A percentile compares a stretch with the other conserved stretches of the same genome.
Evolutionary conservation across 2,888 invertebrate genomes (phyloP).

Genomic region (Tridacna crocea): DNA sequence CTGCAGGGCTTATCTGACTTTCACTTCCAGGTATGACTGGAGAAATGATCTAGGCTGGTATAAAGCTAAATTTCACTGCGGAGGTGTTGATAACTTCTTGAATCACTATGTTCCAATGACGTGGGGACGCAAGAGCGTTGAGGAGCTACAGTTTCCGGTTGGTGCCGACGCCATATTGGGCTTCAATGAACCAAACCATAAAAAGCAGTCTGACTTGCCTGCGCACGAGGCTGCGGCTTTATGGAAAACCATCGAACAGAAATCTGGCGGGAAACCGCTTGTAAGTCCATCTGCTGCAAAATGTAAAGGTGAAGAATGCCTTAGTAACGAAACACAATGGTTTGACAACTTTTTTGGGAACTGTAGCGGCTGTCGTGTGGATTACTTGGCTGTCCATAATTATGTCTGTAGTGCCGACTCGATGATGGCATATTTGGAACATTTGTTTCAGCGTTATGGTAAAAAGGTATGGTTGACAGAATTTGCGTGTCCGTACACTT

Average conservation of each 20-base stretch:
- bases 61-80: neutral
- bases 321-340: constrained; percentile 49
- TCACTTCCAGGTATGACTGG: neutral
- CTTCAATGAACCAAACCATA: constrained; percentile 70
- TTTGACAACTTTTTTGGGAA: constrained; percentile 62
- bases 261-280: constrained; percentile 44
- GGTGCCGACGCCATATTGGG: constrained; percentile 56
- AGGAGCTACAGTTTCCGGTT: constrained; percentile 24
- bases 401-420: constrained; percentile 51
- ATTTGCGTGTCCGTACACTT: constrained; percentile 15
- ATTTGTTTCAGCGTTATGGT: constrained; percentile 28
- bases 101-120: neutral
- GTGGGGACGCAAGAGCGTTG: neutral
- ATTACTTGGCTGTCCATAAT: constrained; percentile 63
- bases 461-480: constrained; percentile 33
- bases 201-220: constrained; percentile 59
- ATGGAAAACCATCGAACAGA: constrained; percentile 60
- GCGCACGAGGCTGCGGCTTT: constrained; percentile 58
- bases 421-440: constrained; percentile 32
- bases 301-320: constrained; percentile 38
- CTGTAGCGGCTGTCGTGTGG: constrained; percentile 61
- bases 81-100: neutral
- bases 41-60: neutral
- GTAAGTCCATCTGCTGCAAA: constrained; percentile 65
- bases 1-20: too few relatives aligned